Evolutionary conservation across 2,797 vertebrate species (phyloP).

Genomic region (Mus minutoides): DNA sequence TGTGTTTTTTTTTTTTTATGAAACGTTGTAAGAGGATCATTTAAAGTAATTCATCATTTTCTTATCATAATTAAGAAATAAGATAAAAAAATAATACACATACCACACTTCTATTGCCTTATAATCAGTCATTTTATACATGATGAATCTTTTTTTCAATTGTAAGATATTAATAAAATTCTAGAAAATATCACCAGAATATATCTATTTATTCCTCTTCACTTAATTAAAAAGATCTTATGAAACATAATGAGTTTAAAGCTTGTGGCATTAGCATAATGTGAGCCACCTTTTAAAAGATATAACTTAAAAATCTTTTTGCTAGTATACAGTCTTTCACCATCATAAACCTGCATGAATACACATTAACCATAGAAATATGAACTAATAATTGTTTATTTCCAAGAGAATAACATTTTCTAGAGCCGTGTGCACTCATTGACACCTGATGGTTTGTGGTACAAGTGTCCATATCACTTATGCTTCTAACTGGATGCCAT

Average conservation of each 20-base stretch:
- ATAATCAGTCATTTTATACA: neutral
- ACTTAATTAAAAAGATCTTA: neutral
- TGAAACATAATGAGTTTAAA: neutral
- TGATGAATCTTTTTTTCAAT: neutral
- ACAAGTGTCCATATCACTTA: neutral
- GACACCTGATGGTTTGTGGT: neutral
- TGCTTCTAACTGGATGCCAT: neutral
- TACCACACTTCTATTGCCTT: neutral
- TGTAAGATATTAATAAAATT: neutral
- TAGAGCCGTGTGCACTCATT: accelerated
- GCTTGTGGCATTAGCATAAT: neutral
- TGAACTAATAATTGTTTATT: neutral
- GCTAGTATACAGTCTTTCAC: neutral
- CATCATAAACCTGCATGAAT: neutral
- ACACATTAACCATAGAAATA: neutral
- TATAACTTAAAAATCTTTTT: neutral
- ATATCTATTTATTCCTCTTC: neutral
- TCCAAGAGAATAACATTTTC: neutral
- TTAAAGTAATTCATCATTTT: slow-evolving; percentile 48
- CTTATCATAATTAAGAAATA: neutral
- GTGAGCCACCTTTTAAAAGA: neutral
- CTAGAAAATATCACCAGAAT: neutral
- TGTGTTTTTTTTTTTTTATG: neutral
- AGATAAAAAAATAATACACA: neutral
- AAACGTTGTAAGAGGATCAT: neutral